Percentiles rank a stretch among this genome's conserved stretches.
phyloP scores from a whole-genome alignment of 2,113 vertebrate genomes.

The Gymnocephalus cernua region DNA sequence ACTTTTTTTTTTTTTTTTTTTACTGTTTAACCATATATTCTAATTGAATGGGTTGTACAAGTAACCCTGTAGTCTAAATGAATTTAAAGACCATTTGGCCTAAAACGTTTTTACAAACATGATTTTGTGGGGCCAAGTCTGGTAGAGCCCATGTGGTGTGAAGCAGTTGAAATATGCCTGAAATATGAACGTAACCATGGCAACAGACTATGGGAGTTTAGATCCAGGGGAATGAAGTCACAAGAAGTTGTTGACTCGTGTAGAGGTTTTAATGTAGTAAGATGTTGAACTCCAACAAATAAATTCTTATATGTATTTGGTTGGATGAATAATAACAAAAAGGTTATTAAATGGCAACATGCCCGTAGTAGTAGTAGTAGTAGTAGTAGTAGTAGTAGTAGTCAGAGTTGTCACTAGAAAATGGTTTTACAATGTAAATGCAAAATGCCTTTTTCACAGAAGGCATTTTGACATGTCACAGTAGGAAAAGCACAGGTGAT shows the following conservation, averaged over 20 bases:
- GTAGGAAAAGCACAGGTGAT: neutral
- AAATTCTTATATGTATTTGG: neutral
- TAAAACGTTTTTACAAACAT: neutral
- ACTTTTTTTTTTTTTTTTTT: neutral
- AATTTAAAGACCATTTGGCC: constrained; percentile 11
- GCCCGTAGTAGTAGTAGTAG: too few species aligned
- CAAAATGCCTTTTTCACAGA: neutral
- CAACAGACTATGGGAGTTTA: constrained; percentile 38
- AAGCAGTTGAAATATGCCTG: neutral
- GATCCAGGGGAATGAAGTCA: neutral
- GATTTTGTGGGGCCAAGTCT: constrained; percentile 10
- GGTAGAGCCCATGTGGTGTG: constrained; percentile 17
- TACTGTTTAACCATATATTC: neutral
- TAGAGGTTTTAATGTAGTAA: neutral
- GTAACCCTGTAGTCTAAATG: neutral
- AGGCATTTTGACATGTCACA: neutral
- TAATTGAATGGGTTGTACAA: neutral
- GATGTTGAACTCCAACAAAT: neutral
- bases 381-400: too few species aligned
- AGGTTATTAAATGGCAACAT: neutral
- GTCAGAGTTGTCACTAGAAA: neutral
- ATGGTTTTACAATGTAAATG: neutral
- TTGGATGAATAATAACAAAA: neutral
- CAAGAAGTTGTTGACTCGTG: neutral
- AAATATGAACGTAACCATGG: constrained; percentile 37